Evolutionary conservation across 2,888 invertebrate species (phyloP).

Genomic region (Frankliniella fusca): DNA sequence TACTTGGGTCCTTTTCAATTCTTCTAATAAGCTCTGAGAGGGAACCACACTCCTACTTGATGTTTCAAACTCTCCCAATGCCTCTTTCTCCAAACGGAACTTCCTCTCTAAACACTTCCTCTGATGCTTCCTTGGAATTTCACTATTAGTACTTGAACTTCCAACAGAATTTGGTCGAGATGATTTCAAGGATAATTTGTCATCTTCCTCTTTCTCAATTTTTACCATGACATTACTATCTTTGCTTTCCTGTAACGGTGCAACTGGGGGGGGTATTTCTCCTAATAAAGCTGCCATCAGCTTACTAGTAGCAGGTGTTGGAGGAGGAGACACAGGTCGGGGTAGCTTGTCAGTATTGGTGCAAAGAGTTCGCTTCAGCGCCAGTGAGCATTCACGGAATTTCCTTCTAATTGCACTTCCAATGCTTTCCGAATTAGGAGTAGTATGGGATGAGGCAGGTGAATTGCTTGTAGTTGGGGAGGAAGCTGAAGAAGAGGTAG

Average conservation of each 20-base stretch:
- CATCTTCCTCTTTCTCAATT: constrained; percentile 1
- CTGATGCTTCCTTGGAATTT: not conserved
- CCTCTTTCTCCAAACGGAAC: not conserved
- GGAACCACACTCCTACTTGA: not conserved
- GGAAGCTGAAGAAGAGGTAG: not conserved
- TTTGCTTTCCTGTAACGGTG: not conserved
- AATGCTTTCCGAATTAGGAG: not conserved
- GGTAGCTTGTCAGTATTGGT: not conserved
- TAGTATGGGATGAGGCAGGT: not conserved
- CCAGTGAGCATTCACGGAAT: not conserved
- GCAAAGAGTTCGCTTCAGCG: not conserved
- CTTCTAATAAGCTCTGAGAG: not conserved
- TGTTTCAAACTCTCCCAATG: not conserved
- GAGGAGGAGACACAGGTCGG: not conserved
- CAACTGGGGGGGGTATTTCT: not conserved
- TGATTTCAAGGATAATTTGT: not conserved
- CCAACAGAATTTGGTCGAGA: not conserved
- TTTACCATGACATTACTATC: not conserved
- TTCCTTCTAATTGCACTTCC: constrained; percentile 5
- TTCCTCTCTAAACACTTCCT: not conserved
- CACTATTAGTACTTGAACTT: not conserved
- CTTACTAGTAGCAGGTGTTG: not conserved
- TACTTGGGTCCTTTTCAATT: not conserved
- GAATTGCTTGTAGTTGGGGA: not conserved
- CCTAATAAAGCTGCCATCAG: constrained; percentile 6